Evolutionary conservation across 2,113 vertebrate species (phyloP).

Genomic region (Microtus montanus): DNA sequence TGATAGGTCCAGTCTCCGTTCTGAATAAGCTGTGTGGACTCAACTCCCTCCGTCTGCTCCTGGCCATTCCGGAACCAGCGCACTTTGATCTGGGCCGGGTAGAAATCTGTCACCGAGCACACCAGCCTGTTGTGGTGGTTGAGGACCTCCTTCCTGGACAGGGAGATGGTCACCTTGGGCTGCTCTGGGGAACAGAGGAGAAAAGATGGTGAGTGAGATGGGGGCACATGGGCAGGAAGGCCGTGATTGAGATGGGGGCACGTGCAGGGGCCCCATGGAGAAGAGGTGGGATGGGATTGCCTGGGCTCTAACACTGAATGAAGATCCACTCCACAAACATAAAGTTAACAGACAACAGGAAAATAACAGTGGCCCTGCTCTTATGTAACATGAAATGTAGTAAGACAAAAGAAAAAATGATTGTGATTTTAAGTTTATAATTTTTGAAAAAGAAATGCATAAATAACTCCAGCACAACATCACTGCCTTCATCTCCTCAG

Average conservation of each 20-base stretch:
- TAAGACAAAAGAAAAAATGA: neutral
- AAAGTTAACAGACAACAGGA: neutral
- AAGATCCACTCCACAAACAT: neutral
- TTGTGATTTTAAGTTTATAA: neutral
- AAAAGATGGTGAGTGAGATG: no score
- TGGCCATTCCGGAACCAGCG: constrained; percentile 58
- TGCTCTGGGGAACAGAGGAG: constrained; percentile 14
- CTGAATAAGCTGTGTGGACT: no score
- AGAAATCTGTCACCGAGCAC: constrained; percentile 74
- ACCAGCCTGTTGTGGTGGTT: constrained; percentile 67
- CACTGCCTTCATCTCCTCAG: neutral
- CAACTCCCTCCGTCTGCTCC: neutral
- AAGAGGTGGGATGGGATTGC: no score
- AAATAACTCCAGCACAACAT: neutral
- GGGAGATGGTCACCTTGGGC: constrained; percentile 29
- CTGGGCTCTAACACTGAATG: no score
- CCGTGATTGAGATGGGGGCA: no score
- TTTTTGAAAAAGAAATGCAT: neutral
- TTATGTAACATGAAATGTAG: rapidly evolving
- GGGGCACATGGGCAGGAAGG: no score
- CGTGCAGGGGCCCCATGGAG: no score
- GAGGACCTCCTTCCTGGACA: neutral
- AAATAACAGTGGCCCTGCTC: rapidly evolving
- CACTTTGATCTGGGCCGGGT: constrained; percentile 63
- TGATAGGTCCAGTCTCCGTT: no score